Base-by-base conservation (phyloP, 2,888 invertebrate genomes). In the Temnothorax unifasciatus region DNA sequence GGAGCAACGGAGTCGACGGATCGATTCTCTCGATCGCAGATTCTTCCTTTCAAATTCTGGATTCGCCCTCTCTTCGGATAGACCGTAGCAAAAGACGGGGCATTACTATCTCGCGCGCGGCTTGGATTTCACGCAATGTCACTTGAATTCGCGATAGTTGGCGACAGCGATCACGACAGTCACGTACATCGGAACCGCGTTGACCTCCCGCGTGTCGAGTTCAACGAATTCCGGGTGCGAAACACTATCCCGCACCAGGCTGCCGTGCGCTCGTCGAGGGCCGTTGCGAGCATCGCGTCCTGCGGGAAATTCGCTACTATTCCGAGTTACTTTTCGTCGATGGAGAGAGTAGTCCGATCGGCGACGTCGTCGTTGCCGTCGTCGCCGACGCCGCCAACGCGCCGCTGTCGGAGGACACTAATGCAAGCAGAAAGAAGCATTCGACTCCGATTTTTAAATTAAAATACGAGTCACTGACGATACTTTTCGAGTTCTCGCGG, bases 171-270 rank as follows among this genome's bases (percentile, higher is more conserved):
- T 34, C 34, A 34, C 34, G 34, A 34, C 54, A 66, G 41, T 71
- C 79, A 59, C 68, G 79, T 81, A 41, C 29, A 41, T 50, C 79
- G 77, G 52, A 41, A 63, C 8, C 82, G 74, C 41, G 76, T 52
- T n/a, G 82, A 82, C 79, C 79, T 82, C 82, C 77, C 82, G 79
- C 82, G 61, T 44, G 68, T 76, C 76, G 44, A 75, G 13, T 73
- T 44, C 34, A 71, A 13, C 8, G 71, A 71, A 11, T 59, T 68
- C 38, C 69, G 44, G 34, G 57, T 44, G 41, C 79, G 59, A 25
- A 73, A 50, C 59, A 54, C 79, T 47, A 18, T 73, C 38, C 79
- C 47, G 74, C 73, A 73, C 44, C 79, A 38, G 21, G 25, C 71
- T 54, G 34, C 59, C 71, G 57, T 44, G 29, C 15, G 21, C 79